Conservation (phyloP, 53 echinoderm and acorn worm species). For the Hippasteria phrygiana region DNA sequence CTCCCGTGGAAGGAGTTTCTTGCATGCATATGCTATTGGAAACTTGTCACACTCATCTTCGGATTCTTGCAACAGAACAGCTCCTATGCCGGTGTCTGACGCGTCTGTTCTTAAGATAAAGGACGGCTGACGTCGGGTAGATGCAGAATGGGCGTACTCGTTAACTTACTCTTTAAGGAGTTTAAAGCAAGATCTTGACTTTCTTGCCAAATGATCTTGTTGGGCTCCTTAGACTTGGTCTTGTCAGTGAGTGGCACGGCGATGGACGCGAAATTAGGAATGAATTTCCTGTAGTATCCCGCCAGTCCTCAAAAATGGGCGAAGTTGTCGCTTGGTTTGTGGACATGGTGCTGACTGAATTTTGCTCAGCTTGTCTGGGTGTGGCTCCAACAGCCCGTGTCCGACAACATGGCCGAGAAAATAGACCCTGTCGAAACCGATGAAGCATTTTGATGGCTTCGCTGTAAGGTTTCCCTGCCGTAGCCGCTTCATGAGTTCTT, state of each 20-base stretch:
- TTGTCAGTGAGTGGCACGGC: constrained; percentile 35
- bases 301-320: constrained; percentile 48
- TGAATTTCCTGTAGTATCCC: constrained; percentile 53
- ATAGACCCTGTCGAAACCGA: constrained; percentile 10
- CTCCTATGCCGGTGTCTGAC: not conserved
- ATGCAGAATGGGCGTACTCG: not conserved
- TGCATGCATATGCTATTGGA: constrained; percentile 1
- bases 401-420: constrained; percentile 43
- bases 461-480: constrained; percentile 35
- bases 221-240: constrained; percentile 45
- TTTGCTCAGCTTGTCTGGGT: constrained; percentile 21
- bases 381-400: not conserved
- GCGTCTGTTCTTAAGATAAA: not conserved
- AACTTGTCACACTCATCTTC: constrained; percentile 24
- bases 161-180: not conserved
- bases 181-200: constrained; percentile 50
- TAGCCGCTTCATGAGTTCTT: constrained; percentile 17
- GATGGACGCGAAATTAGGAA: constrained; percentile 56
- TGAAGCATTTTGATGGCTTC: constrained; percentile 48
- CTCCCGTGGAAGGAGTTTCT: not conserved
- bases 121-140: not conserved
- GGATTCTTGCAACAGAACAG: not conserved
- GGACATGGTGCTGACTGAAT: constrained; percentile 18
- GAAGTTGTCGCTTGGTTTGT: constrained; percentile 35
- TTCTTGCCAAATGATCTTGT: constrained; percentile 22